These are phyloP conservation scores for Didymodactylos carnosus DNA, from an alignment of 2,888 invertebrate species.

Conservation along the genomic window DNA sequence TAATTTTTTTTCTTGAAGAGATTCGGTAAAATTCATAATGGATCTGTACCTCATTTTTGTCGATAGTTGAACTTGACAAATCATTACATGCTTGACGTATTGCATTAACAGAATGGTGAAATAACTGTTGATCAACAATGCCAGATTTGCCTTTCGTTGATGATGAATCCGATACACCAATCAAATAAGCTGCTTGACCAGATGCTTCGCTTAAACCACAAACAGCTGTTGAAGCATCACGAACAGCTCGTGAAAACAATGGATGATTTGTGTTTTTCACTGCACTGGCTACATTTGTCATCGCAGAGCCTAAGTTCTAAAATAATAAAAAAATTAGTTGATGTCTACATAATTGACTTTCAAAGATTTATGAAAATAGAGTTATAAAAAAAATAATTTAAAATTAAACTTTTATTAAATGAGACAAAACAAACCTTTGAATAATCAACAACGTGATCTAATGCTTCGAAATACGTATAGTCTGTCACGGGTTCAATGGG, in stretches of 20 bases:
- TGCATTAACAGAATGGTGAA: constrained; percentile 56
- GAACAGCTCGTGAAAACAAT: constrained; percentile 17
- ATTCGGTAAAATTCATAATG: not conserved
- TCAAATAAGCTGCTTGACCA: constrained; percentile 75
- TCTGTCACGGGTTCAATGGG: not conserved
- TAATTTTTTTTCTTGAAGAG: not conserved
- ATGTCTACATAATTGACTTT: too few species aligned
- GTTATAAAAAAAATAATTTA: too few species aligned
- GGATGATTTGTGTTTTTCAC: constrained; percentile 1
- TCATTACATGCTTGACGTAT: constrained; percentile 64
- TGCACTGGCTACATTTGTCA: constrained; percentile 8
- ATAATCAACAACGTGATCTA: not conserved
- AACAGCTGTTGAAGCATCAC: constrained; percentile 44
- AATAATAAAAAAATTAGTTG: too few species aligned
- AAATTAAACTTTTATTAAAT: too few species aligned
- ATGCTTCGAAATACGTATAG: not conserved
- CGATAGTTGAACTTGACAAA: constrained; percentile 28
- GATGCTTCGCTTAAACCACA: constrained; percentile 76
- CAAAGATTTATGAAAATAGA: too few species aligned
- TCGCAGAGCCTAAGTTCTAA: constrained; percentile 2
- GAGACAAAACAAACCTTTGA: too few species aligned
- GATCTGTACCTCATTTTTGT: constrained; percentile 28
- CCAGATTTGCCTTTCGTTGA: constrained; percentile 70
- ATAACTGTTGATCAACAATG: constrained; percentile 48
- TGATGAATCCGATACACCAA: constrained; percentile 73